Evolutionary conservation across 1,140 invertebrate species (phyloP).

Genomic region (Drosophila miranda): DNA sequence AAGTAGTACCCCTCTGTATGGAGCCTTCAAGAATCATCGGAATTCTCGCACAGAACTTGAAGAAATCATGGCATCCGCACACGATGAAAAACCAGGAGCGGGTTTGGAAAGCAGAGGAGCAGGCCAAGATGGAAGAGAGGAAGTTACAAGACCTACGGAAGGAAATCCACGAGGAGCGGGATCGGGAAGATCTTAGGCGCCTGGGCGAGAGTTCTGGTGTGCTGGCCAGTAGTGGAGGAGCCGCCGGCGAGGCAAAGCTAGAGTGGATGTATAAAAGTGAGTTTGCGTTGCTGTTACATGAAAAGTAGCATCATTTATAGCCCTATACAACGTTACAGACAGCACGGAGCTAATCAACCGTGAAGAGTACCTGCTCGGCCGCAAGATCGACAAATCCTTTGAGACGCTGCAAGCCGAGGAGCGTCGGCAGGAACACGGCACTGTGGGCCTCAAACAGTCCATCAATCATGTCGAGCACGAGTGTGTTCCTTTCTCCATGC

Average conservation of each 20-base stretch:
- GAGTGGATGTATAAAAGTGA: slow-evolving; percentile 96
- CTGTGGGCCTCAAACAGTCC: slow-evolving; percentile 78
- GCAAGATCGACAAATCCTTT: slow-evolving; percentile 92
- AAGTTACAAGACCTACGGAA: slow-evolving; percentile 87
- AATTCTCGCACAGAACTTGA: slow-evolving; percentile 85
- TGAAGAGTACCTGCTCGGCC: slow-evolving; percentile 95
- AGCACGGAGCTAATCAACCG: slow-evolving; percentile 84
- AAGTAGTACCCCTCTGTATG: slow-evolving; percentile 46
- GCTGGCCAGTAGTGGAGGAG: slow-evolving; percentile 82
- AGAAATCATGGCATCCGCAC: slow-evolving; percentile 91
- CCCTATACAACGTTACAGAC: slow-evolving; percentile 32
- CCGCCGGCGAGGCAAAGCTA: slow-evolving; percentile 85
- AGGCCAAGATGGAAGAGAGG: slow-evolving; percentile 87
- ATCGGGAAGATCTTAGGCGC: slow-evolving; percentile 86
- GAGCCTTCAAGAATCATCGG: neutral
- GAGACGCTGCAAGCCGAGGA: slow-evolving; percentile 87
- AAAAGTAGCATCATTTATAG: neutral
- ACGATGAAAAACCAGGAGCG: slow-evolving; percentile 90
- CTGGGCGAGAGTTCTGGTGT: slow-evolving; percentile 85
- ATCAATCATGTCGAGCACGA: slow-evolving; percentile 89
- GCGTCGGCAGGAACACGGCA: slow-evolving; percentile 83
- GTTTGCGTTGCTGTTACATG: neutral
- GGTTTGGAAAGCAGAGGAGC: slow-evolving; percentile 91
- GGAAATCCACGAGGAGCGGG: slow-evolving; percentile 87
- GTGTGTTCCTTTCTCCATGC: slow-evolving; percentile 89